A percentile compares a stretch with the other conserved stretches of the same genome.
These are phyloP conservation scores for Stomatorhinus walkeri DNA, from an alignment of 2,797 vertebrate genomes.

Conservation along the genomic window DNA sequence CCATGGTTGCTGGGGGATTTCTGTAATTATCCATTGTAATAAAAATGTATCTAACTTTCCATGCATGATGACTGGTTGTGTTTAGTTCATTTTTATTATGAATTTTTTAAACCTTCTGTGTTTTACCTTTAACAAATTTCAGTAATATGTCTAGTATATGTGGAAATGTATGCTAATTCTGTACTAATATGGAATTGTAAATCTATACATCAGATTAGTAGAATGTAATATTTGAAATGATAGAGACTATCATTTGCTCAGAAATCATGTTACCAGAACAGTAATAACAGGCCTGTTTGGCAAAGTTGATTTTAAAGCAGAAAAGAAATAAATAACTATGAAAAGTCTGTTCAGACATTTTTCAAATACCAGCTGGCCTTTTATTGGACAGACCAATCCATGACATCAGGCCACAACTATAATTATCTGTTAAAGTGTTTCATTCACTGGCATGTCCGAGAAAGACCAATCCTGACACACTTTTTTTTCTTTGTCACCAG, in stretches of 20 bases:
- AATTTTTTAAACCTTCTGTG: neutral
- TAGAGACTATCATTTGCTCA: neutral
- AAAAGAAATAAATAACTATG: neutral
- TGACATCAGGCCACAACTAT: neutral
- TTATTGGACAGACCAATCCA: neutral
- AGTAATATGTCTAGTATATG: neutral
- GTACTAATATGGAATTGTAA: neutral
- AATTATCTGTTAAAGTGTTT: neutral
- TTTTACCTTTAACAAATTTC: neutral
- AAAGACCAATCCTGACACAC: neutral
- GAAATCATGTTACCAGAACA: neutral
- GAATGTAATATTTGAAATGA: neutral
- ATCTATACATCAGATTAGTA: neutral
- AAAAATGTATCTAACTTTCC: neutral
- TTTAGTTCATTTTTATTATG: neutral
- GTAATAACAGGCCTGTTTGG: neutral
- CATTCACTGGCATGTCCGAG: neutral
- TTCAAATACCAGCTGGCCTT: conserved; percentile 11
- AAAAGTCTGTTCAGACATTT: neutral
- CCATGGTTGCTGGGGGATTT: neutral
- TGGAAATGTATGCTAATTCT: neutral
- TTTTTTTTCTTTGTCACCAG: neutral
- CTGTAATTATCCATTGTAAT: neutral
- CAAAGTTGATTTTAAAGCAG: neutral
- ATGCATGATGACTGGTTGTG: neutral